Evolutionary conservation across 2,888 invertebrate species (phyloP), one percentile per base, ranked within the genome.

Genomic region (Notodonta dromedarius): DNA sequence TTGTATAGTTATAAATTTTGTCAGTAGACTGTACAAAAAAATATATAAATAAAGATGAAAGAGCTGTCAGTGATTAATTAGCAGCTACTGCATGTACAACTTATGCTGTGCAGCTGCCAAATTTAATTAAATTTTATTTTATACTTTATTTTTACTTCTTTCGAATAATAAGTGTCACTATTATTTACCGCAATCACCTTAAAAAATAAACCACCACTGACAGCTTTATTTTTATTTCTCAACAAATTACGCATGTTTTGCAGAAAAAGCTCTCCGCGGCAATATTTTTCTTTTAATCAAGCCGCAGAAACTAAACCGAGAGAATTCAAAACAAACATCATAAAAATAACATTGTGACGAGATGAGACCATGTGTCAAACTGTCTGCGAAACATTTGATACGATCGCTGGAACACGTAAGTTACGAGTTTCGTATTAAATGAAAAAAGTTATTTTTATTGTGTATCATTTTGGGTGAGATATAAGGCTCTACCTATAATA

Each of bases 291-390:
- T 81, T 81, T 80, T 83, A 84, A 83, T 84, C 82, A 82, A 80
- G 76, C 71, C 71, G 65, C 66, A 69, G 74, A 65, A 78, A 79
- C 71, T 77, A 73, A 69, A 74, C 75, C 68, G 59, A 82, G 65
- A 62, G 74, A 76, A 80, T 74, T 82, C 73, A 79, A 80, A 83
- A 83, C 82, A 85, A 84, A 84, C 79, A 82, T 84, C 82, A 77
- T 84, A 84, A 83, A 83, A 84, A 78, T 82, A 78, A 76, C 75
- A 69, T 61, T 63, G 64, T 70, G 66, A 69, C 70, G 68, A 72
- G 70, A 71, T 68, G 67, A 71, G 63, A 69, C 65, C 71, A 59
- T 68, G 62, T 70, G 72, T 77, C 78, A 76, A 75, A 77, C 67
- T 72, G 73, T 69, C 74, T 66, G 64, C 67, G 60, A 68, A 67